Evolutionary conservation across 2,797 vertebrate genomes (phyloP), one percentile per base, ranked within the genome.

Genomic region (Naso thynnoides): DNA sequence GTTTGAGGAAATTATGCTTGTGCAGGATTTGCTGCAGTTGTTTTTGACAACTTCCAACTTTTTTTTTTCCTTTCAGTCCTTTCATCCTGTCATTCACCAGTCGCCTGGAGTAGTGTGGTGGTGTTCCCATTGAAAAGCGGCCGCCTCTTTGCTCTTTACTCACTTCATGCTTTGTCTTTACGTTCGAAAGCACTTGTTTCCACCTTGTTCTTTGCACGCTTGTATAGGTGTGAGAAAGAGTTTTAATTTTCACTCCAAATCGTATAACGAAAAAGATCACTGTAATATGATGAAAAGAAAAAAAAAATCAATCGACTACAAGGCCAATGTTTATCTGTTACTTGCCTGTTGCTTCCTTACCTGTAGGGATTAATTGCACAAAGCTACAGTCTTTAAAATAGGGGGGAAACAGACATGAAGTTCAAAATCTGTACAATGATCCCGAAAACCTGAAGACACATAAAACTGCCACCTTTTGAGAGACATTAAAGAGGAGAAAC

Each of bases 1-100:
- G 79, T 85, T 85, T 80, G 74, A 83, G 70, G 72, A 81, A 86
- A 82, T 69, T 2, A 54, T 79, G 75, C 70, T 81, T 13, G 15
- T 67, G 70, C 70, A 83, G 70, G 55, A 78, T 82, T 85, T 76
- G 78, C 78, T 75, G 76, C 76, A 75, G 19, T 66, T 85, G 66
- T 59, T n/a, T 83, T 78, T 70, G 49, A 81, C 50, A 70, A 77
- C 76, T 89, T 90, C 69, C 70, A 73, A 78, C 33, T 52, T 5
- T 53, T 49, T 57, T 42, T 64, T 36, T 10, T 36, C 33, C 86
- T 80, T 74, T 38, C 33, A 36, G 27, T 70, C 74, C 45, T 70
- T 47, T 81, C 27, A 56, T 60, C 44, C 48, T 70, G 53, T 73
- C 55, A 64, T 55, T 26, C 57, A 54, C 57, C 9, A 14, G 49